Evolutionary conservation across 2,888 invertebrate genomes (phyloP).

Genomic region (Caenorhabditis panamensis): DNA sequence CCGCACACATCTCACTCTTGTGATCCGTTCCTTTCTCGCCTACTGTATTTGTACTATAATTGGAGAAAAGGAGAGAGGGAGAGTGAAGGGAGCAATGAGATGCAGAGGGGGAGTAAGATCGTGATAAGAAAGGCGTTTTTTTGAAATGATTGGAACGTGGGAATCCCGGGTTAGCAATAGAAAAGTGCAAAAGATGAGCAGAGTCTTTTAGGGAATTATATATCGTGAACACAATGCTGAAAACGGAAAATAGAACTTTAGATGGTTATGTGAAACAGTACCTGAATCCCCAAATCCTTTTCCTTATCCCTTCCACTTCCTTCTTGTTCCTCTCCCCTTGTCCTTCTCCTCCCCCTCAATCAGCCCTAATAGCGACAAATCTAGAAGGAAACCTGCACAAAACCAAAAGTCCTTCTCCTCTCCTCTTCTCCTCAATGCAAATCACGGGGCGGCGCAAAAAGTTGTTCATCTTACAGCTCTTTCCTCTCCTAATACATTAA

Average conservation of each 20-base stretch:
- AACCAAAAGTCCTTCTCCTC: background rate
- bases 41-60: conserved; percentile 58
- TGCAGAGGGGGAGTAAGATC: too few relatives aligned
- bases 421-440: conserved; percentile 3
- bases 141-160: too few relatives aligned
- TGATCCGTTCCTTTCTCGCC: conserved; percentile 29
- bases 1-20: conserved; percentile 31
- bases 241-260: too few relatives aligned
- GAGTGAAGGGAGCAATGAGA: background rate
- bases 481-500: conserved; percentile 48
- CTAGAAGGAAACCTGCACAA: conserved; percentile 6
- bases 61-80: conserved; percentile 8
- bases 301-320: background rate
- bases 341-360: background rate
- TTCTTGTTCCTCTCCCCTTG: background rate
- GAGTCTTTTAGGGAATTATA: too few relatives aligned
- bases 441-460: conserved; percentile 41
- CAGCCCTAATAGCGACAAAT: background rate
- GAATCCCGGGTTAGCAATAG: too few relatives aligned
- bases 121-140: too few relatives aligned
- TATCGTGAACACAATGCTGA: too few relatives aligned
- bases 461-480: conserved; percentile 38
- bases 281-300: background rate
- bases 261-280: too few relatives aligned
- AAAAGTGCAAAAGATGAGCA: too few relatives aligned